These are phyloP conservation scores for Cariama cristata DNA, from an alignment of 2,113 vertebrate genomes.

Conservation along the genomic window DNA sequence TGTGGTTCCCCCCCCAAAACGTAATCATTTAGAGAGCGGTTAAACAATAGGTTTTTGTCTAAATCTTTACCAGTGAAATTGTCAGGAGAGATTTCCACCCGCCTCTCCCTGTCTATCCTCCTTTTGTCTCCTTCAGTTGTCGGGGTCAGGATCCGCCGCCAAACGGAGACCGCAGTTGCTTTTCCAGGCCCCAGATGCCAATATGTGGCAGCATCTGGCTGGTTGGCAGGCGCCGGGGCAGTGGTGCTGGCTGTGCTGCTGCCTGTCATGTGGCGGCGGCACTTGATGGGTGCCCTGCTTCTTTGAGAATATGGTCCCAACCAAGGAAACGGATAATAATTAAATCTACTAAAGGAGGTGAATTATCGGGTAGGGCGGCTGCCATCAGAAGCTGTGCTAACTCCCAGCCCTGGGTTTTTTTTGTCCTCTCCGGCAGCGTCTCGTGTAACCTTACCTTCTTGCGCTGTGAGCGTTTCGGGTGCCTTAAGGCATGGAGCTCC, in stretches of 20 bases:
- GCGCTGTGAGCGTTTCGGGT: constrained; percentile 75
- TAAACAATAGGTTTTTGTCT: constrained; percentile 66
- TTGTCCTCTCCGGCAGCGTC: constrained; percentile 30
- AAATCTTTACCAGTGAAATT: constrained; percentile 60
- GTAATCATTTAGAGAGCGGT: neutral
- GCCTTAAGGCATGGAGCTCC: constrained; percentile 90
- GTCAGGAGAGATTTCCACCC: constrained; percentile 59
- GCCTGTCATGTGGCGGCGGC: neutral
- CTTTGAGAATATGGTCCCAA: constrained; percentile 71
- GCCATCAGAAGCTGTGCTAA: neutral
- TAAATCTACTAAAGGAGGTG: constrained; percentile 11
- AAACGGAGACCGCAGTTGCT: constrained; percentile 74
- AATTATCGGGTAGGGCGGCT: neutral
- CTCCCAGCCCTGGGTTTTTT: neutral
- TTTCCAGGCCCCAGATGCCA: constrained; percentile 85
- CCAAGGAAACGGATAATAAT: constrained; percentile 48
- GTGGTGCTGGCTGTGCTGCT: constrained; percentile 36
- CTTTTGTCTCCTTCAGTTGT: constrained; percentile 78
- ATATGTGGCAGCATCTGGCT: constrained; percentile 84
- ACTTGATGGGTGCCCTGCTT: constrained; percentile 71
- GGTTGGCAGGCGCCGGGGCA: constrained; percentile 75
- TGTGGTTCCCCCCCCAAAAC: neutral
- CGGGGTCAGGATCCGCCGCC: constrained; percentile 76
- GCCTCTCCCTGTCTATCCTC: constrained; percentile 53
- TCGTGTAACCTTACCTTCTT: constrained; percentile 71